phyloP scores from a whole-genome alignment of 2,888 invertebrate species.

The Celastrina argiolus region DNA sequence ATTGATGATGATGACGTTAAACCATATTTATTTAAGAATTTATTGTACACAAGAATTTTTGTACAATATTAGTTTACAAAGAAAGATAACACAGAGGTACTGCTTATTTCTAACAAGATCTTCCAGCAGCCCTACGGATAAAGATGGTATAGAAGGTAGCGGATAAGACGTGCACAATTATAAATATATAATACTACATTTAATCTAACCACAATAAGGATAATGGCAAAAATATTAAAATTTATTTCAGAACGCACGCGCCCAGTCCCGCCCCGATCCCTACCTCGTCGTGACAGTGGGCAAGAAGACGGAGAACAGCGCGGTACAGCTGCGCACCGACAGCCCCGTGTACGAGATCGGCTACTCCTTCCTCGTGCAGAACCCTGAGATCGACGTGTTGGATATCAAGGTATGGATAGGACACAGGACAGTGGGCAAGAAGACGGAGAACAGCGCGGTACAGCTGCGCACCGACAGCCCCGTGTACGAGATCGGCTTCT shows the following conservation, averaged over 20 bases:
- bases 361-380: conserved; percentile 93
- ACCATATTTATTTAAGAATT: too few species aligned
- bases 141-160: too few species aligned
- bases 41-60: too few species aligned
- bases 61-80: too few species aligned
- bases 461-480: conserved; percentile 91
- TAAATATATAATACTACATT: too few species aligned
- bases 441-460: conserved; percentile 83
- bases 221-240: too few species aligned
- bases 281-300: conserved; percentile 89
- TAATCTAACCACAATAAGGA: too few species aligned
- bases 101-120: too few species aligned
- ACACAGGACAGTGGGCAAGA: conserved; percentile 88
- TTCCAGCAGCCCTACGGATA: too few species aligned
- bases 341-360: conserved; percentile 97
- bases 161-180: too few species aligned
- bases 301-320: conserved; percentile 84
- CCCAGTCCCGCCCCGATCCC: conserved; percentile 88
- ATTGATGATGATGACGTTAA: too few species aligned
- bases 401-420: conserved; percentile 91
- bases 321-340: conserved; percentile 86
- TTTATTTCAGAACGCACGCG: conserved; percentile 78
- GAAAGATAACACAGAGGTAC: too few species aligned
- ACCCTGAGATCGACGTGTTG: conserved; percentile 92
- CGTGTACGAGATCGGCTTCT: conserved; percentile 96